These are phyloP conservation scores for Dynastes maya DNA, from an alignment of 2,888 invertebrate species.

Conservation along the genomic window DNA sequence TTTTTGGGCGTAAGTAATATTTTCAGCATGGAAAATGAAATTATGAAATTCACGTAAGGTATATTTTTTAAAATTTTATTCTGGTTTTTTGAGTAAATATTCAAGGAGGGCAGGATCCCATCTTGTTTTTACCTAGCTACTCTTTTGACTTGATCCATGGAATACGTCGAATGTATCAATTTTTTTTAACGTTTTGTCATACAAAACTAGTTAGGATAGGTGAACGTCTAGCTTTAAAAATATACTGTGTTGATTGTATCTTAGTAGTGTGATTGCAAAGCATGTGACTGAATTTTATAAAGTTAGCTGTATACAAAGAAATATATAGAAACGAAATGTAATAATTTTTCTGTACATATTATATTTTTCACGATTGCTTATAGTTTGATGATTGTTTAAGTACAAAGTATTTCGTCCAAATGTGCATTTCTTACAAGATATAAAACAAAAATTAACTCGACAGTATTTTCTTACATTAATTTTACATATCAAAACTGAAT, in stretches of 20 bases:
- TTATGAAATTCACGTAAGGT: too few species aligned
- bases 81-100: too few species aligned
- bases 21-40: too few species aligned
- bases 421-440: slow-evolving; percentile 52
- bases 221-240: slow-evolving; percentile 50
- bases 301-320: slow-evolving; percentile 57
- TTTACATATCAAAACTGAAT: slow-evolving; percentile 50
- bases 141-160: slow-evolving; percentile 23
- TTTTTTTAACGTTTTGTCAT: slow-evolving; percentile 44
- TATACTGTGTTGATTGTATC: slow-evolving; percentile 50
- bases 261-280: slow-evolving; percentile 47
- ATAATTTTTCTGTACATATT: slow-evolving; percentile 57
- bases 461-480: slow-evolving; percentile 52
- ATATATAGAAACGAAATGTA: slow-evolving; percentile 55
- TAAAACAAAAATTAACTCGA: slow-evolving; percentile 46
- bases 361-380: slow-evolving; percentile 61
- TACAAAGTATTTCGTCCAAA: slow-evolving; percentile 54
- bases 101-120: too few species aligned
- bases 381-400: slow-evolving; percentile 62
- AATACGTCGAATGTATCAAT: slow-evolving; percentile 41
- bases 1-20: too few species aligned
- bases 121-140: too few species aligned
- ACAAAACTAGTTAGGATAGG: slow-evolving; percentile 44
- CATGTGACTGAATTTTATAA: slow-evolving; percentile 58
- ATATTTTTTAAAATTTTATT: too few species aligned